A percentile compares a stretch with the other conserved stretches of the same genome.
These are phyloP conservation scores for Diadema setosum DNA, from an alignment of 35 echinoderm and acorn worm genomes.

Conservation along the genomic window DNA sequence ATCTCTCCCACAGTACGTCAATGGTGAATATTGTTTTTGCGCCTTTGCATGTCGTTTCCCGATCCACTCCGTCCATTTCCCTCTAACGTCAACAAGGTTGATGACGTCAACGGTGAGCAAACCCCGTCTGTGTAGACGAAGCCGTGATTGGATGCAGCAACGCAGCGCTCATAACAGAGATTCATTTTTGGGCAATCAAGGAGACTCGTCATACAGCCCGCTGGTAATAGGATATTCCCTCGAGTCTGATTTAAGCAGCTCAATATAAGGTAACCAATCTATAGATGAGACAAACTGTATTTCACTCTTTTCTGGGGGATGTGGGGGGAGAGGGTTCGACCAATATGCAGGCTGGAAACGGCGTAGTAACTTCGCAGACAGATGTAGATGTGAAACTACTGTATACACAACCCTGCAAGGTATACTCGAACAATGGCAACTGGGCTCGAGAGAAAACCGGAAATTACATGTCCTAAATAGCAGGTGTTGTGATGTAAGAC, in stretches of 20 bases:
- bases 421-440: background rate
- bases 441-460: background rate
- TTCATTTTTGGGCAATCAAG: background rate
- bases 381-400: constrained; percentile 1
- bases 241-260: background rate
- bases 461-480: background rate
- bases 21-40: background rate
- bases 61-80: background rate
- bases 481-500: background rate
- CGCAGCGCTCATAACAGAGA: background rate
- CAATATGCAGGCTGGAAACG: no score
- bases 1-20: background rate
- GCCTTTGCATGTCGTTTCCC: background rate
- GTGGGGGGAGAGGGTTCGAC: no score
- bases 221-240: background rate
- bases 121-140: background rate
- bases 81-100: background rate
- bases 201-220: background rate
- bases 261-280: no score
- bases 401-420: no score
- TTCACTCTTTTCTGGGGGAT: no score
- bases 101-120: background rate
- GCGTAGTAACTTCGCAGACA: no score
- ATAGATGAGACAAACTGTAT: no score
- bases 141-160: background rate